Evolutionary conservation across 2,888 invertebrate species (phyloP).

Genomic region (Drosophila meridionalis): DNA sequence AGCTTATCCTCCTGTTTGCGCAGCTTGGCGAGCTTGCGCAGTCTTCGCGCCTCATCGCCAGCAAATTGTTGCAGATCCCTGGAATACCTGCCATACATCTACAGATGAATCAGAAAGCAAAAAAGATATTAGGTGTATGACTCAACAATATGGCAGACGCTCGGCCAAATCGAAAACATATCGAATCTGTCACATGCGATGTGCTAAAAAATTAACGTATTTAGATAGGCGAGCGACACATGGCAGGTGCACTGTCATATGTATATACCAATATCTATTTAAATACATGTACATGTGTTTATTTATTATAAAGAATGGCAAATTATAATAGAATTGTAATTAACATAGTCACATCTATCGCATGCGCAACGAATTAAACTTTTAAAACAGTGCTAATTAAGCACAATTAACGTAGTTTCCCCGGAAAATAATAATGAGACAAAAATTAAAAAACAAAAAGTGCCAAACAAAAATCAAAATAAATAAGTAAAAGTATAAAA

Average conservation of each 20-base stretch:
- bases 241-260: conserved; percentile 1
- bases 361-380: conserved; percentile 50
- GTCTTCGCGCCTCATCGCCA: conserved; percentile 93
- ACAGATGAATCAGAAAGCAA: conserved; percentile 19
- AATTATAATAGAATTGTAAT: conserved; percentile 52
- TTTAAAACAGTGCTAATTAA: conserved; percentile 48
- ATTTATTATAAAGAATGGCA: not conserved
- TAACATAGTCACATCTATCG: conserved; percentile 43
- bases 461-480: conserved; percentile 1
- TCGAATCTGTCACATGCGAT: conserved; percentile 42
- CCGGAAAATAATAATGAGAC: conserved; percentile 42
- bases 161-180: conserved; percentile 15
- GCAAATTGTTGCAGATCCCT: conserved; percentile 97
- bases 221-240: conserved; percentile 37
- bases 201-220: conserved; percentile 49
- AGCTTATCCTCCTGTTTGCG: conserved; percentile 90
- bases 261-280: not conserved
- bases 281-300: not conserved
- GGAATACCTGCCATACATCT: conserved; percentile 87
- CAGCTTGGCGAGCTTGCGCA: conserved; percentile 89
- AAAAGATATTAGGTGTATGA: conserved; percentile 5
- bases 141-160: conserved; percentile 3
- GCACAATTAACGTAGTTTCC: conserved; percentile 44
- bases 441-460: conserved; percentile 5
- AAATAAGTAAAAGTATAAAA: conserved; percentile 1